A percentile compares a stretch with the other conserved stretches of the same genome.
These are phyloP conservation scores for Autographa pulchrina DNA, from an alignment of 2,888 invertebrate species.

Conservation along the genomic window DNA sequence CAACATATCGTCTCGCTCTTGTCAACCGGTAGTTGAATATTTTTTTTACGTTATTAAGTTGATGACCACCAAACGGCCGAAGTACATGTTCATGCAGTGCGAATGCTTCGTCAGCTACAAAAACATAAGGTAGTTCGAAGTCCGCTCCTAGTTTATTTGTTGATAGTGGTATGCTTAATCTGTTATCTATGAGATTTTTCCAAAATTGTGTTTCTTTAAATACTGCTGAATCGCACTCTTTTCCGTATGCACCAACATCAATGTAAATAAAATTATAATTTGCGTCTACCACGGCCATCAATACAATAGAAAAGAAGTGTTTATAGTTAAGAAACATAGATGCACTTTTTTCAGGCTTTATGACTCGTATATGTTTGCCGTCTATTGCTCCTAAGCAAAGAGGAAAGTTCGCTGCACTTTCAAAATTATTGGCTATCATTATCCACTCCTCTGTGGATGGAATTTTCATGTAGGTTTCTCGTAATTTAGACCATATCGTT, in stretches of 20 bases:
- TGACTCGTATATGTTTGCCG: conserved; percentile 57
- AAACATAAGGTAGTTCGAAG: conserved; percentile 13
- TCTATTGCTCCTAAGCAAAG: conserved; percentile 41
- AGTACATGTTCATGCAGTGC: conserved; percentile 37
- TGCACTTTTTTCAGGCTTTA: conserved; percentile 41
- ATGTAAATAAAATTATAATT: no score
- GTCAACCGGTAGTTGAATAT: conserved; percentile 39
- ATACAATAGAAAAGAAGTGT: conserved; percentile 21
- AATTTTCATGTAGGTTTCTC: conserved; percentile 50
- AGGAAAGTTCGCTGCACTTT: conserved; percentile 23
- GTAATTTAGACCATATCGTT: conserved; percentile 23
- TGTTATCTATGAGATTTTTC: conserved; percentile 53
- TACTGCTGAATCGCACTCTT: conserved; percentile 57
- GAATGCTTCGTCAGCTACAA: conserved; percentile 41
- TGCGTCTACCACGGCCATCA: conserved; percentile 31
- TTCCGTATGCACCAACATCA: conserved; percentile 52
- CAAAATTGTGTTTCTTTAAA: conserved; percentile 53
- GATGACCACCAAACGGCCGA: conserved; percentile 35
- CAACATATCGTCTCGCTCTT: conserved; percentile 37
- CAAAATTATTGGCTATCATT: conserved; percentile 41
- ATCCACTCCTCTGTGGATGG: conserved; percentile 29
- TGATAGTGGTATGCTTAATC: conserved; percentile 51
- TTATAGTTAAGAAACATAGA: conserved; percentile 29
- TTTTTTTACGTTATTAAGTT: conserved; percentile 31
- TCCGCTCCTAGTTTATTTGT: conserved; percentile 21